Evolutionary conservation across 2,113 vertebrate species (phyloP).

Genomic region (Camelus bactrianus): DNA sequence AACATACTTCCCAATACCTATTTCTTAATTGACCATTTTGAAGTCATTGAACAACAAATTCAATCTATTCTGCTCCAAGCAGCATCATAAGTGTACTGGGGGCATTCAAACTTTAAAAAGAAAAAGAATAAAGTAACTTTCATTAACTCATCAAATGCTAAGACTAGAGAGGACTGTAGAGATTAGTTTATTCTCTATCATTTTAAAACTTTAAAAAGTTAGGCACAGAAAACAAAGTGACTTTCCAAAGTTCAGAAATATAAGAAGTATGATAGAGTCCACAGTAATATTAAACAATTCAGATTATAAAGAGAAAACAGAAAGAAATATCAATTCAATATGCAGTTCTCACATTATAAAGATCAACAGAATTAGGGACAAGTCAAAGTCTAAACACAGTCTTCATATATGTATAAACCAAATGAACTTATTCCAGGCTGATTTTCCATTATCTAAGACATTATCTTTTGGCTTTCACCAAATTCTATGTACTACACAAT

Average conservation of each 20-base stretch:
- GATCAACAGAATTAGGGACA: not conserved
- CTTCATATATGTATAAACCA: not conserved
- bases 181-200: conserved; percentile 18
- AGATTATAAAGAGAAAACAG: not conserved
- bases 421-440: not conserved
- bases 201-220: conserved; percentile 25
- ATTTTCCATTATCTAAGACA: conserved; percentile 1
- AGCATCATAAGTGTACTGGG: not conserved
- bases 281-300: not conserved
- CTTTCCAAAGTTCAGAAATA: conserved; percentile 49
- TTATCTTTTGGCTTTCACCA: not conserved
- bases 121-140: conserved; percentile 6
- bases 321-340: not conserved
- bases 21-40: not conserved
- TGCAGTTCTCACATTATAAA: not conserved
- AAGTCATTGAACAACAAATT: not conserved
- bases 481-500: not conserved
- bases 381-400: not conserved
- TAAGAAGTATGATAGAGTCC: not conserved
- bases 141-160: not conserved
- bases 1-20: not conserved
- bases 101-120: not conserved
- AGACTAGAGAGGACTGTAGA: not conserved
- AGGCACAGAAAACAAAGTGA: not conserved
- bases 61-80: not conserved